A percentile compares a stretch with the other conserved stretches of the same genome.
Conservation (phyloP, 2,888 invertebrate species). For the Nudaria mundana region DNA sequence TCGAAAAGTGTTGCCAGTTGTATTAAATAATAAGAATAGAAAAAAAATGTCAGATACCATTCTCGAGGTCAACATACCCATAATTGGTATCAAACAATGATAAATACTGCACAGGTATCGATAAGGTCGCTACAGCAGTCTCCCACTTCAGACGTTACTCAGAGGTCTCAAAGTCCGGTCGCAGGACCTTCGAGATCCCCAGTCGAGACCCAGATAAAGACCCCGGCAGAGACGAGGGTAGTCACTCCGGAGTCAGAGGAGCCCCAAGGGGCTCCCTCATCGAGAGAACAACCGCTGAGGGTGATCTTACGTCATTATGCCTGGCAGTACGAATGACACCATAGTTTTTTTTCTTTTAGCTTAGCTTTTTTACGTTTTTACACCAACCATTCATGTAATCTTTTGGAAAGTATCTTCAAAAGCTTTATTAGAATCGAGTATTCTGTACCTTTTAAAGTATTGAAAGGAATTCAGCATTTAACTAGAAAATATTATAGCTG, state of each 20-base stretch:
- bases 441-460: conserved; percentile 17
- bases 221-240: too few species aligned
- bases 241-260: conserved; percentile 44
- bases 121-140: conserved; percentile 55
- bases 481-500: conserved; percentile 29
- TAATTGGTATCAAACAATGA: conserved; percentile 18
- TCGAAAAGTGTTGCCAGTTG: background rate
- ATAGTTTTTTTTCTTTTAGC: conserved; percentile 72
- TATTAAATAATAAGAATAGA: background rate
- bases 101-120: conserved; percentile 52
- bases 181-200: conserved; percentile 23
- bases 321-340: conserved; percentile 80
- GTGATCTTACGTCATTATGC: conserved; percentile 77
- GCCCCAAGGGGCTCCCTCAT: conserved; percentile 62
- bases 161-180: conserved; percentile 37
- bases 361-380: conserved; percentile 63
- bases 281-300: conserved; percentile 64
- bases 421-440: conserved; percentile 39
- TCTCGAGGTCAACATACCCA: conserved; percentile 23
- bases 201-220: conserved; percentile 4
- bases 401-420: conserved; percentile 44
- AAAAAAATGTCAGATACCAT: background rate
- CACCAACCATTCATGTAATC: conserved; percentile 52
- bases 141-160: conserved; percentile 52
- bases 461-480: conserved; percentile 80